phyloP scores from a whole-genome alignment of 2,797 vertebrate genomes.

The Loriculus beryllinus region DNA sequence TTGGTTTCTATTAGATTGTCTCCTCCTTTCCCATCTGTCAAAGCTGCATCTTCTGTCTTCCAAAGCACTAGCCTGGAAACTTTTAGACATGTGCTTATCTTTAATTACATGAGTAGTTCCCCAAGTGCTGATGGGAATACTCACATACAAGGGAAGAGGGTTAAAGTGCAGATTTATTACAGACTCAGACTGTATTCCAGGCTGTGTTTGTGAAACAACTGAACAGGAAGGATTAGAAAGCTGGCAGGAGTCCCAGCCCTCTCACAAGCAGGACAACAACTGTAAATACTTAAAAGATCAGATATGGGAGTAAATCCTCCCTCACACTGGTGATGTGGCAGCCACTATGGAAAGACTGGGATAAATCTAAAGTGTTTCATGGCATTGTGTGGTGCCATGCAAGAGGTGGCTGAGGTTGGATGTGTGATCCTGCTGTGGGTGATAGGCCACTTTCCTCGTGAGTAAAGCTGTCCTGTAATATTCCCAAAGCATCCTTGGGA shows the following conservation, averaged over 20 bases:
- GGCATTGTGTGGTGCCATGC: accelerated
- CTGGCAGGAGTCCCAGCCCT: neutral
- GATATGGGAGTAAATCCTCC: neutral
- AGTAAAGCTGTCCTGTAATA: neutral
- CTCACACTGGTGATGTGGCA: neutral
- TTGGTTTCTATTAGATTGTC: neutral
- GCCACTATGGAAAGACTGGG: neutral
- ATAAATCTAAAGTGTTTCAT: neutral
- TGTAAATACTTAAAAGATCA: neutral
- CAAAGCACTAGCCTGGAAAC: neutral
- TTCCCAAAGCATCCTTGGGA: neutral
- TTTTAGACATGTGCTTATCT: neutral
- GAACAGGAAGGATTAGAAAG: constrained; percentile 13
- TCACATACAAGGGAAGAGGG: neutral
- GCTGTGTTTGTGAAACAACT: constrained; percentile 1
- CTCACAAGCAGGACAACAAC: neutral
- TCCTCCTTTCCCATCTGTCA: neutral
- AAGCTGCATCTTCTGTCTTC: neutral
- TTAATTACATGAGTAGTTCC: neutral
- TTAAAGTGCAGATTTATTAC: neutral
- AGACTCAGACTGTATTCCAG: neutral
- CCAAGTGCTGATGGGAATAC: neutral
- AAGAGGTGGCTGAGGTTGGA: neutral
- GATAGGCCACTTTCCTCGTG: neutral
- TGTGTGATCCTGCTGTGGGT: neutral